Base-by-base conservation (phyloP, 2,888 invertebrate species). In the Lasiommata megera region DNA sequence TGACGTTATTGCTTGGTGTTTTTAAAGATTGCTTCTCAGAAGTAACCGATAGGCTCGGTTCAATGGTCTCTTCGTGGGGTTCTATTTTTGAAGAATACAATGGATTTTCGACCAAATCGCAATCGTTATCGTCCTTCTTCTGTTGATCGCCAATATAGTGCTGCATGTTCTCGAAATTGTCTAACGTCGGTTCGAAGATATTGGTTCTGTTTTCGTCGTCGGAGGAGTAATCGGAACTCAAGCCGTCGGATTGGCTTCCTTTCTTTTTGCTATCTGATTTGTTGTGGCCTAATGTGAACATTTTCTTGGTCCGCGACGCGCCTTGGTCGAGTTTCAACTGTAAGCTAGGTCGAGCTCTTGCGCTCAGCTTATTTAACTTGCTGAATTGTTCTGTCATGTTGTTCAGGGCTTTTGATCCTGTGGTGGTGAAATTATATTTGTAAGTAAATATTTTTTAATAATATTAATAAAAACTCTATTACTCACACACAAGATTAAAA, bases 371-470 rank as follows among this genome's bases (percentile, higher is more conserved):
- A 76, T 96, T 96, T 37, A 97, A 81, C 79, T 96, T 96, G 58
- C 95, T 96, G 81, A 97, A 96, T 75, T 97, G 96, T 65, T 96
- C 96, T 0, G 95, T 94, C 91, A 97, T 95, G 77, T 97, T 97
- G 63, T 93, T 95, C 58, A 97, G 85, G 47, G 97, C 97, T 88
- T 96, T 96, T 7, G 96, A 94, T 72, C 96, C 96, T 95, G 78
- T 14, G 63, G 84, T 37, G 2, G 76, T 56, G 58, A 38, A 18
- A 34, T 12, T 11, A 6, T 34, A 16, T 36, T 48, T 3, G 5
- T 23, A 23, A n/a, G n/a, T n/a, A n/a, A n/a, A n/a, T n/a, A n/a
- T n/a, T n/a, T n/a, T n/a, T n/a, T n/a, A n/a, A n/a, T n/a, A n/a
- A n/a, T n/a, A n/a, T n/a, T n/a, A n/a, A n/a, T n/a, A n/a, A n/a